Evolutionary conservation across 2,797 vertebrate genomes (phyloP), one percentile per base, ranked within the genome.

Genomic region (Hemibagrus guttatus): DNA sequence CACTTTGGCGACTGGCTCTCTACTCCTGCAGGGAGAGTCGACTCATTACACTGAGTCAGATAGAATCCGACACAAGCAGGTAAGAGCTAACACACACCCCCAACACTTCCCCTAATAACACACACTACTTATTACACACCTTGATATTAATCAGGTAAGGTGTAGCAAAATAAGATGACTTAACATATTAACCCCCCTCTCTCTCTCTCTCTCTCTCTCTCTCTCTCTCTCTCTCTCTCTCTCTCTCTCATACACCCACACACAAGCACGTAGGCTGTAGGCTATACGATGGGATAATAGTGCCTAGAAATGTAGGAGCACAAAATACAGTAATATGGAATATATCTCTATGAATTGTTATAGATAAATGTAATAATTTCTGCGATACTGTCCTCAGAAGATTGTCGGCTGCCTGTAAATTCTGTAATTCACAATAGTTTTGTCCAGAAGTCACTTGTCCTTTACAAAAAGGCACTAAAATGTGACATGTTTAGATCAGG

Each of bases 21-120:
- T 14, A 8, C 26, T 63, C 9, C 52, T 84, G 52, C 76, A 81
- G 66, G 86, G 56, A n/a, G 87, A 90, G 85, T 71, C 68, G 49
- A 52, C 21, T 49, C 68, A 56, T 66, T 14, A 11, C 72, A 80
- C 11, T 0, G 76, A 59, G 61, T 58, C 39, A 7, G 66, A 85
- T 58, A 61, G 5, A 42, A 69, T 23, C 74, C 52, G 6, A 79
- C 16, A 79, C 78, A 89, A 90, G 58, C 86, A 86, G 87, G 84
- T 90, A 90, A 76, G 59, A 19, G 7, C 19, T 23, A 83, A n/a
- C 42, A 23, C 74, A 61, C 42, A 8, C n/a, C 21, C 56, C n/a
- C 14, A 71, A n/a, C 6, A 23, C 49, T 56, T 7, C 21, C 3
- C 21, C 23, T 52, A 52, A 35, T 12, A 46, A 14, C 42, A 63